These are phyloP conservation scores for Phenacoccus solenopsis DNA, from an alignment of 1,140 invertebrate genomes.

Conservation along the genomic window DNA sequence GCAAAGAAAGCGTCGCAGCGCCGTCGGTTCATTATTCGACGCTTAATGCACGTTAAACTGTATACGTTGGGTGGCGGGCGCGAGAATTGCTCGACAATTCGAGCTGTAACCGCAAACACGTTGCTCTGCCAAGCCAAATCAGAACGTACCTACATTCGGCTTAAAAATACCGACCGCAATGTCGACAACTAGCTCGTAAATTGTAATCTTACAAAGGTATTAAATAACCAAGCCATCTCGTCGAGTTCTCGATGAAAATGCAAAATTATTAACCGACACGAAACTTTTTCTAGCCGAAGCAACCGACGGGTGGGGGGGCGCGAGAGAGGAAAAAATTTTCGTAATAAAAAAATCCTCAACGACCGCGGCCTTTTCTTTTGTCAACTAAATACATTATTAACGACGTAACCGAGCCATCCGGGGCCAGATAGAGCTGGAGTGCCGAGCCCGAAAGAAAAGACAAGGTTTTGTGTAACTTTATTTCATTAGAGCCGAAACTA, in stretches of 20 bases:
- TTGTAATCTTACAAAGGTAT: background rate
- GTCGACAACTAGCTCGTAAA: background rate
- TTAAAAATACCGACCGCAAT: too few species aligned
- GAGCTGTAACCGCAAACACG: too few species aligned
- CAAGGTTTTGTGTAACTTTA: slow-evolving; percentile 9
- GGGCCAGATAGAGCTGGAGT: background rate
- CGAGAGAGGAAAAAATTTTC: background rate
- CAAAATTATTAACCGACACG: background rate
- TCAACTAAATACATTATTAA: slow-evolving; percentile 3
- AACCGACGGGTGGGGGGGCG: too few species aligned
- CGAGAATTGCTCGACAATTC: too few species aligned
- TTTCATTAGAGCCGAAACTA: slow-evolving; percentile 11
- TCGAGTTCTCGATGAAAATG: background rate
- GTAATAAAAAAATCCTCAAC: background rate
- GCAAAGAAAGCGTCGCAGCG: too few species aligned
- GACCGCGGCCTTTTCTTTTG: background rate
- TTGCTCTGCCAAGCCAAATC: too few species aligned
- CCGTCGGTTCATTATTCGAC: too few species aligned
- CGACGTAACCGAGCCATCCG: background rate
- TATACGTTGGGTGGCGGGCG: too few species aligned
- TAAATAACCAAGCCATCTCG: background rate
- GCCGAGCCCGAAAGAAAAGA: background rate
- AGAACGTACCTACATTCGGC: too few species aligned
- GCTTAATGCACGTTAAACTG: too few species aligned
- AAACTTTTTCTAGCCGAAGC: background rate